Conservation (phyloP, 2,888 invertebrate species). For the Prosapia bicincta region DNA sequence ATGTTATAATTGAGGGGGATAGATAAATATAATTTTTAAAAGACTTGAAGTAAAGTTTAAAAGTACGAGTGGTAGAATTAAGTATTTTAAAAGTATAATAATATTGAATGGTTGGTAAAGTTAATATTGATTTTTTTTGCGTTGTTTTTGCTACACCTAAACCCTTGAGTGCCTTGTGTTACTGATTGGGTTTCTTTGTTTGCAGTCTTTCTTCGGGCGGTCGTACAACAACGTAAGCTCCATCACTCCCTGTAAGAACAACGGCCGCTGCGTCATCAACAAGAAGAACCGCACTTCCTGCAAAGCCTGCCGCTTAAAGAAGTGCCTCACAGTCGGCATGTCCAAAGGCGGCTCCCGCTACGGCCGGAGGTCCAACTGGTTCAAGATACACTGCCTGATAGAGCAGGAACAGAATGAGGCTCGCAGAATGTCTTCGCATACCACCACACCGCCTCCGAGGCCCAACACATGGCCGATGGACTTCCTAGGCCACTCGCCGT, state of each 20-base stretch:
- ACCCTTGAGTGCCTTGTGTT: too few relatives aligned
- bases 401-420: conserved; percentile 62
- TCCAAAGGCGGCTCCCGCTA: conserved; percentile 88
- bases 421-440: background rate
- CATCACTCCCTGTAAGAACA: conserved; percentile 89
- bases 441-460: conserved; percentile 11
- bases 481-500: background rate
- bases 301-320: conserved; percentile 83
- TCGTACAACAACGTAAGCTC: conserved; percentile 88
- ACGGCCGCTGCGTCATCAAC: conserved; percentile 85
- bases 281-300: conserved; percentile 91
- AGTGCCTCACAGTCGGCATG: conserved; percentile 86
- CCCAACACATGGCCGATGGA: conserved; percentile 14
- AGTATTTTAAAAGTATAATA: too few relatives aligned
- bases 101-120: too few relatives aligned
- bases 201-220: conserved; percentile 86
- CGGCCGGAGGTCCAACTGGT: conserved; percentile 88
- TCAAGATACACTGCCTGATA: conserved; percentile 86
- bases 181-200: too few relatives aligned
- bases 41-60: too few relatives aligned
- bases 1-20: too few relatives aligned
- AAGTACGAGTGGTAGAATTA: too few relatives aligned
- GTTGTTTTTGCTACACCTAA: too few relatives aligned
- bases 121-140: too few relatives aligned
- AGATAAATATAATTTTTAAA: too few relatives aligned